Evolutionary conservation across 2,888 invertebrate genomes (phyloP).

Genomic region (Priocnemis perturbator): DNA sequence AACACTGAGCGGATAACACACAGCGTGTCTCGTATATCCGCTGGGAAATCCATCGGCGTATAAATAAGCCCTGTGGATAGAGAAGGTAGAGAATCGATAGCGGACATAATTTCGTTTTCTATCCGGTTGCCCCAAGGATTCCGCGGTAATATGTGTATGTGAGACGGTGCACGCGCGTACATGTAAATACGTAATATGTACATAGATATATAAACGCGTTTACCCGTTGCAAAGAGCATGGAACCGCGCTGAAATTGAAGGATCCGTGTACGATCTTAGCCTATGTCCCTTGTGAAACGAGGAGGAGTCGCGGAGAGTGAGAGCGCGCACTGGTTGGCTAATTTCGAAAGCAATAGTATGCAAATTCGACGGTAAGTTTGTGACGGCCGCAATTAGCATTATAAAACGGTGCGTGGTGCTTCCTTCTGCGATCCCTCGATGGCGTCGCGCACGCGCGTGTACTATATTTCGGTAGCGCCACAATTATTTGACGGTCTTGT

Average conservation of each 20-base stretch:
- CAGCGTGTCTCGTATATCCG: constrained; percentile 25
- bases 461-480: no score
- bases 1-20: constrained; percentile 14
- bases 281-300: background rate
- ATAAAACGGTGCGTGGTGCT: constrained; percentile 30
- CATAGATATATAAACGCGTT: background rate
- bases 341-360: constrained; percentile 44
- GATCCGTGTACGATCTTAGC: constrained; percentile 4
- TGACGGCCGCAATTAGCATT: constrained; percentile 39
- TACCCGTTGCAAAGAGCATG: background rate
- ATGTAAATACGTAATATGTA: background rate
- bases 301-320: background rate
- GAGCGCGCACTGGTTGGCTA: constrained; percentile 23
- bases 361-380: constrained; percentile 37
- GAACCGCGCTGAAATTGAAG: background rate
- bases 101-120: constrained; percentile 34
- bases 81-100: constrained; percentile 26
- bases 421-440: no score
- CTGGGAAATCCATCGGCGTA: constrained; percentile 40
- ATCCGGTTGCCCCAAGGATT: constrained; percentile 26
- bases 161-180: background rate
- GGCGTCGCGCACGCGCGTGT: background rate
- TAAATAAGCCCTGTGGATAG: constrained; percentile 29
- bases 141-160: constrained; percentile 4
- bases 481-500: no score